Evolutionary conservation across 2,888 invertebrate species (phyloP), one percentile per base, ranked within the genome.

Genomic region (Rhogogaster chlorosoma): DNA sequence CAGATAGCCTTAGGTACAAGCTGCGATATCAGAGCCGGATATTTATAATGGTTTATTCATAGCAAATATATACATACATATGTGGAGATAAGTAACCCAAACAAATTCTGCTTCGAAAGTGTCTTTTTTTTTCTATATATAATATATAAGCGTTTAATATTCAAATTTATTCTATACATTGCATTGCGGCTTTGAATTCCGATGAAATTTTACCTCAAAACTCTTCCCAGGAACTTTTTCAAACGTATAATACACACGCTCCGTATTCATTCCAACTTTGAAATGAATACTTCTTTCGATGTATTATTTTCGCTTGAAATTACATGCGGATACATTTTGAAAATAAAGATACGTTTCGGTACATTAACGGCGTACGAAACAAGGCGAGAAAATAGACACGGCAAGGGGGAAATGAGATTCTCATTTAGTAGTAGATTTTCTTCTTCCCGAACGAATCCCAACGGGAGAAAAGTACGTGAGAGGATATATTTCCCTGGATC

Each of bases 101-200:
- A 12, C 18, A 67, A 53, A 53, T 53, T 53, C n/a, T 18, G n/a
- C 2, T n/a, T n/a, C 53, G 7, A 53, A n/a, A n/a, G 12, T 70
- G 45, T 36, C n/a, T 70, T n/a, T n/a, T 70, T n/a, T 18, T 70
- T 70, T 36, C 2, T n/a, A n/a, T 73, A 26, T 12, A 0, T 29
- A 22, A 5, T 10, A 1, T 18, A 73, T 22, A 73, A 26, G 1
- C 38, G 73, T 42, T 73, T 38, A 5, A 42, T 29, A 67, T 67
- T 67, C 67, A 32, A 67, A 67, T 67, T 67, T 67, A 67, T 67
- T 67, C 67, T 32, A 67, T 61, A 61, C 26, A 26, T 61, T 2
- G 9, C 26, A 26, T 61, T 2, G 9, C 12, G 26, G 26, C 61
- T 12, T 70, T n/a, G 36, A 36, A 70, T 70, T 70, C 9, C 36